phyloP scores from a whole-genome alignment of 2,113 vertebrate genomes.

The Nothoprocta perdicaria region DNA sequence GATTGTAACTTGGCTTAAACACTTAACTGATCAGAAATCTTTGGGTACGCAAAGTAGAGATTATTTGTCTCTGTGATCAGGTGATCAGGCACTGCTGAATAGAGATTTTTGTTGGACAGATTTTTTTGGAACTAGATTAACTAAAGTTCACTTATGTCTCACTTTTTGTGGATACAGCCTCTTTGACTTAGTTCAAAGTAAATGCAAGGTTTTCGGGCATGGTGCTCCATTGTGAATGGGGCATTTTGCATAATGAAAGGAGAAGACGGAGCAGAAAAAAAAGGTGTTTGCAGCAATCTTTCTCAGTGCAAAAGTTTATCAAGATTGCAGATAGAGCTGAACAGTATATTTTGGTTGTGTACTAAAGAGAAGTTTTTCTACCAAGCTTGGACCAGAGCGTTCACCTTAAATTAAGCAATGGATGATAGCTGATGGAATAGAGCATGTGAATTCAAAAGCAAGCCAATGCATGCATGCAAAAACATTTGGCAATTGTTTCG shows the following conservation, averaged over 20 bases:
- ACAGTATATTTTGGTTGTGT: not conserved
- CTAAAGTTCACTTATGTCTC: not conserved
- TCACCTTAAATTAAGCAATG: constrained; percentile 12
- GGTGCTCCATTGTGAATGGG: not conserved
- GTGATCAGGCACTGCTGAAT: not conserved
- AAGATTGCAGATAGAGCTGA: not conserved
- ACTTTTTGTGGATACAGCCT: not conserved
- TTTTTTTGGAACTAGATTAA: not conserved
- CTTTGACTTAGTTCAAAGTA: not conserved
- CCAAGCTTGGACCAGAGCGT: not conserved
- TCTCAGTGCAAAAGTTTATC: not conserved
- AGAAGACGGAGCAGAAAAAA: not conserved
- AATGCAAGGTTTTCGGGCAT: not conserved
- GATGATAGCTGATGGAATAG: not conserved
- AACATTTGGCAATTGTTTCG: constrained; percentile 69
- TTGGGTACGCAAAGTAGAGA: not conserved
- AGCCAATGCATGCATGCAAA: constrained; percentile 32
- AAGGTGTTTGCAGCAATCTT: not conserved
- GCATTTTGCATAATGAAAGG: not conserved
- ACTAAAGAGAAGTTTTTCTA: not conserved
- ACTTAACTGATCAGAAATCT: not conserved
- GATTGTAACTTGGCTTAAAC: not conserved
- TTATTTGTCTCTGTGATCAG: not conserved
- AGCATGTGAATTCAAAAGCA: constrained; percentile 22
- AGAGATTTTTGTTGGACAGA: not conserved